phyloP scores from a whole-genome alignment of 1,140 invertebrate genomes.

The Diorhabda sublineata region DNA sequence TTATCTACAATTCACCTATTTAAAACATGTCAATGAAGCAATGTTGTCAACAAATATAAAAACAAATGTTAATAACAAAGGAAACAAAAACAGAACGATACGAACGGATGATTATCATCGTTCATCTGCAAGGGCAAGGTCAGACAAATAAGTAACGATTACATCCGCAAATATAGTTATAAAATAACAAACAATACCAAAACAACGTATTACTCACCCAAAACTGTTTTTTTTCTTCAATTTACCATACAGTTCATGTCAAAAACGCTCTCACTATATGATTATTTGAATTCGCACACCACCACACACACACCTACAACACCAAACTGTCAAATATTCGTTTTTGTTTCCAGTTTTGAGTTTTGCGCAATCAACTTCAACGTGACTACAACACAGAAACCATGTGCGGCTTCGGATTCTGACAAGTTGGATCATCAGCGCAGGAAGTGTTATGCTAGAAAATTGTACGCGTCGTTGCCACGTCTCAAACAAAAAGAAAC shows the following conservation, averaged over 20 bases:
- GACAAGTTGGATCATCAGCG: background rate
- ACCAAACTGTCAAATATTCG: background rate
- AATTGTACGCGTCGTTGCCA: background rate
- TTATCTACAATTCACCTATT: no score
- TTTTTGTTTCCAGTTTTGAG: background rate
- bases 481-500: background rate
- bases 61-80: no score
- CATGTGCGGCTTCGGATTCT: conserved; percentile 1
- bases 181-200: background rate
- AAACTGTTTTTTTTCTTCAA: background rate
- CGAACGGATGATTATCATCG: background rate
- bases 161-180: no score
- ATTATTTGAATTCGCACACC: background rate
- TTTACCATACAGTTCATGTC: conserved; percentile 2
- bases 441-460: background rate
- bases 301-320: background rate
- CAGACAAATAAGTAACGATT: background rate
- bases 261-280: background rate
- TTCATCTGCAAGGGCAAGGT: conserved; percentile 1
- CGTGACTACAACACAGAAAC: background rate
- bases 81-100: background rate
- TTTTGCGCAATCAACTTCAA: background rate
- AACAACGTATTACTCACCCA: background rate
- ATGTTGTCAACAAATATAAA: no score
- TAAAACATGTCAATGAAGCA: no score